phyloP scores from a whole-genome alignment of 2,888 invertebrate genomes.

The Melangyna quadrimaculata region DNA sequence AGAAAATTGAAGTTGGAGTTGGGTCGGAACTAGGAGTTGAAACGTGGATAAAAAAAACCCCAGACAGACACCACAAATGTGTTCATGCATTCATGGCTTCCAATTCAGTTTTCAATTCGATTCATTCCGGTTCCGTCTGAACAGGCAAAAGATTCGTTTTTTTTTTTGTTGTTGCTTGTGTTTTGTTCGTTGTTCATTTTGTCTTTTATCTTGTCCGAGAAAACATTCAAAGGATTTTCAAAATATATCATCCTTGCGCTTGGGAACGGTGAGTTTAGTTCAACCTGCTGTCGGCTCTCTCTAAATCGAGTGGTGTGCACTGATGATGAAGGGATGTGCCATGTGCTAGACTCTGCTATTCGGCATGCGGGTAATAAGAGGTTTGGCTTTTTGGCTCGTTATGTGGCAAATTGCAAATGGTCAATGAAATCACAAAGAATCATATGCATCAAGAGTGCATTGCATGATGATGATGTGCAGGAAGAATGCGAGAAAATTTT shows the following conservation, averaged over 20 bases:
- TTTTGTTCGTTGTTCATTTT: background rate
- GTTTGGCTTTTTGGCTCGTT: slow-evolving; percentile 65
- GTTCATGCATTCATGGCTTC: slow-evolving; percentile 61
- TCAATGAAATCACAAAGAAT: slow-evolving; percentile 53
- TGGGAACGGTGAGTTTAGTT: background rate
- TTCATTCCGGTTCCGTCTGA: slow-evolving; percentile 24
- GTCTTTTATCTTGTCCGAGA: background rate
- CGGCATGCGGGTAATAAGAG: slow-evolving; percentile 49
- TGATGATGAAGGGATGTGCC: slow-evolving; percentile 6
- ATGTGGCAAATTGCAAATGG: slow-evolving; percentile 60
- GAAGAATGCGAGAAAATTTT: background rate
- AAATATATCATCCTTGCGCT: slow-evolving; percentile 59
- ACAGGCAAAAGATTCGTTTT: slow-evolving; percentile 35
- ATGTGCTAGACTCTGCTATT: background rate
- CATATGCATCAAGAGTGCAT: slow-evolving; percentile 1
- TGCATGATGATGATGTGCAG: background rate
- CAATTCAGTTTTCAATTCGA: slow-evolving; percentile 64
- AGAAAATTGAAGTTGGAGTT: background rate
- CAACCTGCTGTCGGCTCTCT: background rate
- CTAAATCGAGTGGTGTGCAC: slow-evolving; percentile 18
- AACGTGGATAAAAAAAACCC: background rate
- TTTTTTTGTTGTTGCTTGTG: background rate
- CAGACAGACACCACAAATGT: slow-evolving; percentile 58
- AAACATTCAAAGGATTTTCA: slow-evolving; percentile 64
- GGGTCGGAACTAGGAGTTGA: background rate